A percentile compares a stretch with the other conserved stretches of the same genome.
These are phyloP conservation scores for Orthonevra nobilis DNA, from an alignment of 2,888 invertebrate genomes.

Conservation along the genomic window DNA sequence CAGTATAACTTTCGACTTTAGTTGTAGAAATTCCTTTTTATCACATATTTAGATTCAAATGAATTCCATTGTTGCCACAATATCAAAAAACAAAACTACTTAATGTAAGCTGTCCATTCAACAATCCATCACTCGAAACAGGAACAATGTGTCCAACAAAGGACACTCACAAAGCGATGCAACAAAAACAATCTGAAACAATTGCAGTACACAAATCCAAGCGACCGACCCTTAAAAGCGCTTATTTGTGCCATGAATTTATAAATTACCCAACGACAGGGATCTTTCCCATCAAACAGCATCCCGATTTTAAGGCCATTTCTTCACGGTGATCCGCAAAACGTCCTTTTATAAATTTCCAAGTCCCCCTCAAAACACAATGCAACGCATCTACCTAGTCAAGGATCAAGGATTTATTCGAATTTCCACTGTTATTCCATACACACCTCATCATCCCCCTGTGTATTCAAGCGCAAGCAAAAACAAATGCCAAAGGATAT, in stretches of 20 bases:
- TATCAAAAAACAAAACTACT: no score
- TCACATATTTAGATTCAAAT: no score
- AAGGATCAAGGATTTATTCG: slow-evolving; percentile 55
- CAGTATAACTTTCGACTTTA: no score
- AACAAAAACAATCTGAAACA: slow-evolving; percentile 61
- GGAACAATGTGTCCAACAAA: slow-evolving; percentile 16
- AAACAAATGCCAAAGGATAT: slow-evolving; percentile 65
- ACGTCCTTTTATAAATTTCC: no score
- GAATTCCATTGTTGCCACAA: no score
- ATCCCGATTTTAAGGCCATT: slow-evolving; percentile 37
- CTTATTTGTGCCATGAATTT: slow-evolving; percentile 75
- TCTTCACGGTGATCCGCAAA: slow-evolving; percentile 66
- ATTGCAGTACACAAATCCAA: slow-evolving; percentile 75
- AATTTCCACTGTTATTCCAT: not conserved
- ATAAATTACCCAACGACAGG: slow-evolving; percentile 44
- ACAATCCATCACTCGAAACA: slow-evolving; percentile 32
- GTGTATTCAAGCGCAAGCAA: slow-evolving; percentile 36
- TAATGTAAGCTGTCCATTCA: no score
- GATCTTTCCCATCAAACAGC: slow-evolving; percentile 26
- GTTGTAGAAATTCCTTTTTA: no score
- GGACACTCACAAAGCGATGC: slow-evolving; percentile 29
- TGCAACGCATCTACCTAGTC: slow-evolving; percentile 9
- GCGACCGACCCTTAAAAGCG: slow-evolving; percentile 80
- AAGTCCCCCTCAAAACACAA: no score
- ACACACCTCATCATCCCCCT: slow-evolving; percentile 22